Conservation (phyloP, 2,888 invertebrate genomes). For the Camponotus fellah region DNA sequence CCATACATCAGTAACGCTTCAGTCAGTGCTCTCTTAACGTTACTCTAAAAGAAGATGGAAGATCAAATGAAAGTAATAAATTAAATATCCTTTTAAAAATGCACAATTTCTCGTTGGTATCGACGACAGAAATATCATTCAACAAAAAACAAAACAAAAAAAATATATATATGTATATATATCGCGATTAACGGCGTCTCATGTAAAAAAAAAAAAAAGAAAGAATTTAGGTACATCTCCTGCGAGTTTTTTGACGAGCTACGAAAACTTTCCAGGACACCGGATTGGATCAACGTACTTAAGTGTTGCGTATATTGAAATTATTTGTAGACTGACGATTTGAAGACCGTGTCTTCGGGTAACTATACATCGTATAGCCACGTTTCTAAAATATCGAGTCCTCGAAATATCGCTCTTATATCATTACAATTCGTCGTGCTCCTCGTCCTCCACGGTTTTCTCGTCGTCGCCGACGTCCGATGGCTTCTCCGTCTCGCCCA, state of each 20-base stretch:
- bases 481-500: conserved; percentile 74
- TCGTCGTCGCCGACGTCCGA: conserved; percentile 83
- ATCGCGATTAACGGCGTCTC: neutral
- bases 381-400: conserved; percentile 28
- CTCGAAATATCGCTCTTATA: conserved; percentile 41
- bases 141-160: neutral
- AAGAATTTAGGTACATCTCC: neutral
- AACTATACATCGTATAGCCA: conserved; percentile 75
- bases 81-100: conserved; percentile 3
- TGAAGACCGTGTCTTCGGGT: conserved; percentile 58
- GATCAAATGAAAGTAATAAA: conserved; percentile 73
- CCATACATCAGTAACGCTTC: conserved; percentile 66
- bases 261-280: neutral
- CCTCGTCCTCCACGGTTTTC: neutral
- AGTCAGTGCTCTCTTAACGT: conserved; percentile 59
- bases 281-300: neutral
- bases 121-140: neutral
- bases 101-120: conserved; percentile 7
- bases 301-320: conserved; percentile 54
- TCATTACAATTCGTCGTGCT: conserved; percentile 89
- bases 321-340: conserved; percentile 59
- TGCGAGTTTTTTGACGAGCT: neutral
- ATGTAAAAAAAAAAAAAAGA: conserved; percentile 14
- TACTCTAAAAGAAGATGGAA: conserved; percentile 71
- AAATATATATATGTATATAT: neutral